phyloP scores from a whole-genome alignment of 2,113 vertebrate genomes.

The Polypterus bichir region DNA sequence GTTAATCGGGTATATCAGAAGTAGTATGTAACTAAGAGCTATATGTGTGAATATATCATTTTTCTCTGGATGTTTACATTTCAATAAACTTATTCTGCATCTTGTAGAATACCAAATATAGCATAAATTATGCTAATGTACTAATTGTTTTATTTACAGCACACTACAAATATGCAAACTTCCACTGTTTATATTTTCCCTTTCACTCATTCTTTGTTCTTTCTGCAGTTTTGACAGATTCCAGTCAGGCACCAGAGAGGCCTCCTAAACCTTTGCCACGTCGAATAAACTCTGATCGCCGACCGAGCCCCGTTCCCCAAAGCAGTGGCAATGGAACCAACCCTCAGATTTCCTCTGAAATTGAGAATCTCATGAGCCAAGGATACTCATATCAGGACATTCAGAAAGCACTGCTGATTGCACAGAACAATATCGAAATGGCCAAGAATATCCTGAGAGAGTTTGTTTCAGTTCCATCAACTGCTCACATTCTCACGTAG shows the following conservation, averaged over 20 bases:
- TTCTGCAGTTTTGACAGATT: conserved; percentile 55
- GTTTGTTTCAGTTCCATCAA: conserved; percentile 85
- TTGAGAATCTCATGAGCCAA: conserved; percentile 86
- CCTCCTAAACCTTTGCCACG: conserved; percentile 87
- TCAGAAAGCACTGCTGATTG: conserved; percentile 94
- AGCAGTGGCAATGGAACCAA: conserved; percentile 21
- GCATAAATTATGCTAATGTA: too few relatives aligned
- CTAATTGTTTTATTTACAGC: too few relatives aligned
- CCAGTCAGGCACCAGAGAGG: conserved; percentile 73
- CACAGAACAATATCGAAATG: conserved; percentile 98
- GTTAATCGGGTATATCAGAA: too few relatives aligned
- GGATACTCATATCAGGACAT: conserved; percentile 98
- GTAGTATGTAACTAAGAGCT: too few relatives aligned
- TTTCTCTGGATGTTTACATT: too few relatives aligned
- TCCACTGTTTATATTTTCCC: conserved; percentile 10
- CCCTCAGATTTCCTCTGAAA: conserved; percentile 80
- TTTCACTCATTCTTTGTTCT: conserved; percentile 20
- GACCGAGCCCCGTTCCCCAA: conserved; percentile 58
- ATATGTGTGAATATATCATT: too few relatives aligned
- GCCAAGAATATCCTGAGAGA: conserved; percentile 95
- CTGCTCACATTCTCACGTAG: conserved; percentile 87
- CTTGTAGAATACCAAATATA: too few relatives aligned
- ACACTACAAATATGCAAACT: too few relatives aligned
- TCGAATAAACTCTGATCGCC: conserved; percentile 79
- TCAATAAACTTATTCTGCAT: too few relatives aligned